Evolutionary conservation across 2,888 invertebrate species (phyloP), one percentile per base, ranked within the genome.

Genomic region (Platypus cylindrus): DNA sequence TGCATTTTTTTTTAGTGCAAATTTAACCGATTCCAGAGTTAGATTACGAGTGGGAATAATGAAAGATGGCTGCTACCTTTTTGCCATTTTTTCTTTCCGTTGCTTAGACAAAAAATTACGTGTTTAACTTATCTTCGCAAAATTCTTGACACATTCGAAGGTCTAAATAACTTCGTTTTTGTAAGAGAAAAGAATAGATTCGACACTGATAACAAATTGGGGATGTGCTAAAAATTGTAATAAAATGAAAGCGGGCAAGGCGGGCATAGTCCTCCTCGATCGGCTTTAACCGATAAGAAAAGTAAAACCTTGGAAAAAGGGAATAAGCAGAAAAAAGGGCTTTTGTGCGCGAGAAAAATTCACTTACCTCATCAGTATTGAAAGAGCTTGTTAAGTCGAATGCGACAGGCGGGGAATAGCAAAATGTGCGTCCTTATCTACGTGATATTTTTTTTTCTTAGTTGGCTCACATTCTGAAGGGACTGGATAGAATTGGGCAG

Each of bases 151-250:
- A n/a, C n/a, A n/a, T n/a, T n/a, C n/a, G n/a, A n/a, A n/a, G n/a
- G n/a, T n/a, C n/a, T n/a, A n/a, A n/a, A n/a, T n/a, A n/a, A n/a
- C n/a, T n/a, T n/a, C n/a, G n/a, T n/a, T n/a, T n/a, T n/a, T n/a
- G n/a, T n/a, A n/a, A n/a, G n/a, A n/a, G n/a, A n/a, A n/a, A n/a
- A n/a, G n/a, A n/a, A n/a, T n/a, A n/a, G n/a, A n/a, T n/a, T 24
- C 24, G n/a, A 25, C 15, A 18, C 34, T 25, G 37, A 38, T 37
- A 41, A 41, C 37, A 41, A 41, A 38, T 41, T 41, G 41, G 34
- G 32, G n/a, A n/a, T 38, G 37, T 37, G 40, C 37, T 40, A 40
- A 39, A 34, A 40, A 37, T 25, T 23, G 35, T 38, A 41, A 38
- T 41, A 41, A 41, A 38, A 38, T 41, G 37, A 31, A 12, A 26